Base-by-base conservation (phyloP, 2,888 invertebrate species). In the Dasysyrphus tricinctus region DNA sequence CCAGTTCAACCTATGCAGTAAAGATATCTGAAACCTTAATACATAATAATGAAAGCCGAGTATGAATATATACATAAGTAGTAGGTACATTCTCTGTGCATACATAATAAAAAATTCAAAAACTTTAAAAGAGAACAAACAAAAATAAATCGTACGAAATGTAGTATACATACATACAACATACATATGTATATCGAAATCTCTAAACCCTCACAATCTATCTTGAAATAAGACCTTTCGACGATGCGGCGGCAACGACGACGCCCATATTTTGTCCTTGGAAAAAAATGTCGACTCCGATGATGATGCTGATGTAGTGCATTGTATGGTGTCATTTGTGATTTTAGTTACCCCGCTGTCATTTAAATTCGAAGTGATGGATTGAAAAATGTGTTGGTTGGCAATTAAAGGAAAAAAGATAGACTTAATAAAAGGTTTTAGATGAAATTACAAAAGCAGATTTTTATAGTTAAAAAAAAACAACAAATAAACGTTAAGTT, bases 181-280 rank as follows among this genome's bases (percentile, higher is more conserved):
- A n/a, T n/a, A n/a, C n/a, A n/a, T n/a, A n/a, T n/a, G 42, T 6
- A 3, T n/a, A 44, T 44, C 1, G 7, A 44, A 44, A 44, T 44
- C 2, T 44, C 44, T n/a, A 12, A 6, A 7, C n/a, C 44, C n/a
- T n/a, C n/a, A 44, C n/a, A 44, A 44, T n/a, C 6, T 44, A 7
- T 44, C 4, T 44, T 6, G 7, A 44, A 44, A 44, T 14, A 44
- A 44, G n/a, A 44, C 44, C 44, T 44, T 44, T 44, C n/a, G 11
- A 42, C 14, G 14, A 0, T 5, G n/a, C 44, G n/a, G 14, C n/a
- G 44, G n/a, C n/a, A 9, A 6, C 14, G 42, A 42, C 12, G n/a
- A 44, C 44, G 72, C 77, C 77, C 37, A 82, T 77, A 67, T 59
- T 59, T 67, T 61, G 73, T 82, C 81, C 77, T 82, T 82, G 72